Evolutionary conservation across 2,113 vertebrate species (phyloP).

Genomic region (Prionailurus bengalensis): DNA sequence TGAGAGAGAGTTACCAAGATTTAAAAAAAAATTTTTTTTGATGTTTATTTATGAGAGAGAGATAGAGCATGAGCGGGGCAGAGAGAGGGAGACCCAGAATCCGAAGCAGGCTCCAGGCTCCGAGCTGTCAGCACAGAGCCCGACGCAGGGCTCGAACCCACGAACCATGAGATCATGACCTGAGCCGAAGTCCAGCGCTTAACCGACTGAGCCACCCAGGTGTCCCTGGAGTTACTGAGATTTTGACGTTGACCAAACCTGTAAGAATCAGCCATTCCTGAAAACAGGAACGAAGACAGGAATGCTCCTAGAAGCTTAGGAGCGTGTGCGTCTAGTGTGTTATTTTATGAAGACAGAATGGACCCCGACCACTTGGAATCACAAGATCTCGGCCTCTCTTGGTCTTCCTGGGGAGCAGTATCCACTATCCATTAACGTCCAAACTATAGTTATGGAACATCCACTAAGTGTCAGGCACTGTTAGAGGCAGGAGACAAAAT

Average conservation of each 20-base stretch:
- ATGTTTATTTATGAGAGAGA: no score
- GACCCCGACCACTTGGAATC: rapidly evolving
- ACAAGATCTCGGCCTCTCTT: not conserved
- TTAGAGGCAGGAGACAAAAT: rapidly evolving
- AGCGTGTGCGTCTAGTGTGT: rapidly evolving
- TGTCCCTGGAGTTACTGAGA: not conserved
- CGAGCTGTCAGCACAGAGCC: no score
- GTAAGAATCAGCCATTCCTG: not conserved
- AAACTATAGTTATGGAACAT: rapidly evolving
- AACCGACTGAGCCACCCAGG: no score
- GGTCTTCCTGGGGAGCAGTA: not conserved
- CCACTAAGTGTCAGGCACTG: not conserved
- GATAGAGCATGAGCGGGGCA: no score
- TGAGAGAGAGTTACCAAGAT: not conserved
- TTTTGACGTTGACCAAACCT: not conserved
- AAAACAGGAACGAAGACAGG: not conserved
- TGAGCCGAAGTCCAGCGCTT: no score
- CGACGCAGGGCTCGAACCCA: rapidly evolving
- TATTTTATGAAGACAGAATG: not conserved
- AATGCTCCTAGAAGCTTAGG: rapidly evolving
- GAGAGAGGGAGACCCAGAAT: no score
- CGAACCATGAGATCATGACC: no score
- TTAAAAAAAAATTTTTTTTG: no score
- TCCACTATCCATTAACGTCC: not conserved
- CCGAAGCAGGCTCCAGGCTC: no score